A percentile compares a stretch with the other conserved stretches of the same genome.
Evolutionary conservation across 2,113 vertebrate species (phyloP).

Genomic region (Paedocypris sp.): DNA sequence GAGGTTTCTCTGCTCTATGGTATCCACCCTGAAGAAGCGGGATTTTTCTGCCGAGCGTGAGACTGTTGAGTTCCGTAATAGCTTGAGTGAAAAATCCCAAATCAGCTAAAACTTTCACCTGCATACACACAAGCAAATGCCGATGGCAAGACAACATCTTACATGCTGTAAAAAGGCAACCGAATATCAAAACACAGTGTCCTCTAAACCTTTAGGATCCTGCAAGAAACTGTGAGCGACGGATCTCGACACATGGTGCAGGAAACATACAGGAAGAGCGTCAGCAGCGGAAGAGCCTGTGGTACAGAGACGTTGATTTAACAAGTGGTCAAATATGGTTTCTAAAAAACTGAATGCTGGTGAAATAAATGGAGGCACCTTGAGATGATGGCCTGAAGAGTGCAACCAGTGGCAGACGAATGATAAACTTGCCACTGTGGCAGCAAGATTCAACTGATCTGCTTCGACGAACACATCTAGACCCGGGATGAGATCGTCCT

Average conservation of each 20-base stretch:
- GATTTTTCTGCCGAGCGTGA: conserved; percentile 41
- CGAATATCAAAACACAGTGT: neutral
- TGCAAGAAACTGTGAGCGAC: conserved; percentile 63
- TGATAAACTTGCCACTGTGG: conserved; percentile 66
- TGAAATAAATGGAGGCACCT: conserved; percentile 47
- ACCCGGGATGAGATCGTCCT: conserved; percentile 70
- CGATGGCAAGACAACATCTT: neutral
- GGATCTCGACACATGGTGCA: conserved; percentile 71
- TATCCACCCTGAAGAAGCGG: conserved; percentile 32
- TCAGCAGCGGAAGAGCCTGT: conserved; percentile 76
- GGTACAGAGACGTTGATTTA: neutral
- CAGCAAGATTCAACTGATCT: conserved; percentile 60
- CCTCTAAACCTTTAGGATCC: conserved; percentile 76
- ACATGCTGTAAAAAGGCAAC: neutral
- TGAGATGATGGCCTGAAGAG: conserved; percentile 65
- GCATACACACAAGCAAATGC: conserved; percentile 31
- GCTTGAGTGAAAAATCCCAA: conserved; percentile 54
- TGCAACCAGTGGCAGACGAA: conserved; percentile 80
- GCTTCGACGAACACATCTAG: conserved; percentile 77
- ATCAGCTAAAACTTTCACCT: conserved; percentile 49
- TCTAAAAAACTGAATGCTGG: neutral
- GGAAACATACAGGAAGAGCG: conserved; percentile 76
- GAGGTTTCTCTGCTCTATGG: conserved; percentile 2
- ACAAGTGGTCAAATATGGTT: neutral
- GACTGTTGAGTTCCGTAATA: conserved; percentile 42